These are phyloP conservation scores for Drosophila diplacantha DNA, from an alignment of 2,888 invertebrate genomes.

Conservation along the genomic window DNA sequence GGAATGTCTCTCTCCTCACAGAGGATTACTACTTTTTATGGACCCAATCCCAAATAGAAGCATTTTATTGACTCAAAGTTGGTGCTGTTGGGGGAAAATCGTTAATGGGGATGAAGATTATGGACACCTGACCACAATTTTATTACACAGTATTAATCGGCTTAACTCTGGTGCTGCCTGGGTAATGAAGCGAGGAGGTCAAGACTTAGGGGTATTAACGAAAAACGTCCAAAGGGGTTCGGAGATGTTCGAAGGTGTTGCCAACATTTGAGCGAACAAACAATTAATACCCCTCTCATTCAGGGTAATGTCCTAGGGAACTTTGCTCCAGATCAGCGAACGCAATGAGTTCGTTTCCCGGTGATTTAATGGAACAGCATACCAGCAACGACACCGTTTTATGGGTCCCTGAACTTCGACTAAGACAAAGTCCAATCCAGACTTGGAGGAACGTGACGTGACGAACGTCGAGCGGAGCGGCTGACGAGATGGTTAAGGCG, in stretches of 20 bases:
- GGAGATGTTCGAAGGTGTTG: neutral
- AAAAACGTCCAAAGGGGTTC: neutral
- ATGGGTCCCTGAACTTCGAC: slow-evolving; percentile 10
- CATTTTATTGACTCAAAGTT: slow-evolving; percentile 21
- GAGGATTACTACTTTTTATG: slow-evolving; percentile 12
- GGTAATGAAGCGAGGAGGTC: slow-evolving; percentile 7
- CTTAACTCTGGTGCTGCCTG: slow-evolving; percentile 12
- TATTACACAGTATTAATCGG: slow-evolving; percentile 26
- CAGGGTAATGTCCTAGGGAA: neutral
- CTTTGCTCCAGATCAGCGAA: neutral
- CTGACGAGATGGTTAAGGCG: slow-evolving; percentile 49
- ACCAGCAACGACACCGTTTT: slow-evolving; percentile 2
- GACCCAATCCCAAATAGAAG: slow-evolving; percentile 5
- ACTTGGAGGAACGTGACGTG: slow-evolving; percentile 25
- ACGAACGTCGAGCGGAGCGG: slow-evolving; percentile 20
- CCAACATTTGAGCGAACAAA: slow-evolving; percentile 9
- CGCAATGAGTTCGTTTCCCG: slow-evolving; percentile 8
- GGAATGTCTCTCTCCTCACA: slow-evolving; percentile 1
- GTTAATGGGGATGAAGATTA: slow-evolving; percentile 19
- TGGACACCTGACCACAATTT: slow-evolving; percentile 38
- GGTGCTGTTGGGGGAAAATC: neutral
- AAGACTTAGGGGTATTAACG: neutral
- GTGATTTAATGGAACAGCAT: slow-evolving; percentile 30
- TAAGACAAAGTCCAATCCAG: slow-evolving; percentile 26
- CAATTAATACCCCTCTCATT: slow-evolving; percentile 7